phyloP scores from a whole-genome alignment of 2,888 invertebrate species.

The Zonitis immaculata region DNA sequence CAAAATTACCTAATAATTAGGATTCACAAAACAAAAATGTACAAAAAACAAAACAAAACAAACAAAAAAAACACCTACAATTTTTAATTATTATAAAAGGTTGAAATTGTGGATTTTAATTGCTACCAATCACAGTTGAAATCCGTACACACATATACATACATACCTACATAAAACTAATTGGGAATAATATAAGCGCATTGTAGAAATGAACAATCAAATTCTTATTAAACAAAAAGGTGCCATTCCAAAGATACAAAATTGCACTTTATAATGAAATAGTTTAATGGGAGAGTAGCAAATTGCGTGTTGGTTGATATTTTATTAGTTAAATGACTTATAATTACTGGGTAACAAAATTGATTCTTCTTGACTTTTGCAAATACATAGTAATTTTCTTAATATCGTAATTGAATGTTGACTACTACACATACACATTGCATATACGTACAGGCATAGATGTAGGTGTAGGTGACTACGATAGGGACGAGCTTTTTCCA shows the following conservation, averaged over 20 bases:
- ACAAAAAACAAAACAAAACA: too few relatives aligned
- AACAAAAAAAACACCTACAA: too few relatives aligned
- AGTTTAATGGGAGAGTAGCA: too few relatives aligned
- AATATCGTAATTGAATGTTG: constrained; percentile 17
- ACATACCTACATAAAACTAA: constrained; percentile 45
- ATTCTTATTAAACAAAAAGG: too few relatives aligned
- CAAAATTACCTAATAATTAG: too few relatives aligned
- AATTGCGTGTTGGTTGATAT: constrained; percentile 13
- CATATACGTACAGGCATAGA: too few relatives aligned
- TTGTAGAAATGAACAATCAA: constrained; percentile 14
- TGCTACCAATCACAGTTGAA: constrained; percentile 43
- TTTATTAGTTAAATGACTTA: constrained; percentile 15
- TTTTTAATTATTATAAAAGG: constrained; percentile 45
- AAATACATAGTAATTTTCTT: constrained; percentile 16
- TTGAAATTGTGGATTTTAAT: constrained; percentile 42
- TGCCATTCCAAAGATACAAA: too few relatives aligned
- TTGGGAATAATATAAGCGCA: constrained; percentile 44
- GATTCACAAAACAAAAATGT: too few relatives aligned
- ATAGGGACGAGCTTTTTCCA: not conserved
- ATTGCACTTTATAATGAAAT: too few relatives aligned
- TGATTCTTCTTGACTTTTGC: constrained; percentile 9
- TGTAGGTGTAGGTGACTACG: not conserved
- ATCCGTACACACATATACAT: too few relatives aligned
- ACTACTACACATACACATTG: too few relatives aligned
- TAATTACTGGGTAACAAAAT: constrained; percentile 16